Percentiles rank a stretch among this genome's conserved stretches.
Conservation (phyloP, 1,140 invertebrate genomes). For the Drosophila equinoxialis region DNA sequence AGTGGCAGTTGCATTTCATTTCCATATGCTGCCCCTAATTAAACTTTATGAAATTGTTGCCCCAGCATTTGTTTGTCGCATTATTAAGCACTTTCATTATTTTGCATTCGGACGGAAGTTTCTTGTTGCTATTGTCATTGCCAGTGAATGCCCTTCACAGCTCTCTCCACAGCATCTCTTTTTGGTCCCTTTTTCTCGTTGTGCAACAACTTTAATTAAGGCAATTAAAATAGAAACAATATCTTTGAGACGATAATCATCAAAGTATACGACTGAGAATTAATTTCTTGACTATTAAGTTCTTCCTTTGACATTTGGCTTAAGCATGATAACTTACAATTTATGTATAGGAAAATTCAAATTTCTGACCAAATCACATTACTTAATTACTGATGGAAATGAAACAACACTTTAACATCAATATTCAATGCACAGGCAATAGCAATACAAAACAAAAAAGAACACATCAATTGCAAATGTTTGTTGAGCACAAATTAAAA, state of each 20-base stretch:
- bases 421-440: background rate
- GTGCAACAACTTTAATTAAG: conserved; percentile 21
- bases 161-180: background rate
- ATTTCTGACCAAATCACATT: too few relatives aligned
- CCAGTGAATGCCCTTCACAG: background rate
- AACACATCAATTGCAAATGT: conserved; percentile 55
- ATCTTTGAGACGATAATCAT: conserved; percentile 6
- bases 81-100: conserved; percentile 45
- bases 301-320: background rate
- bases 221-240: conserved; percentile 28
- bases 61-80: conserved; percentile 36
- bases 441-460: background rate
- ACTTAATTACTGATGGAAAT: background rate
- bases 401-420: background rate
- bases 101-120: conserved; percentile 13
- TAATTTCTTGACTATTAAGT: background rate
- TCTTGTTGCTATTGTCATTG: conserved; percentile 13
- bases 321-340: background rate
- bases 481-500: conserved; percentile 37
- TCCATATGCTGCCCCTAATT: conserved; percentile 66
- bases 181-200: background rate
- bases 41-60: conserved; percentile 42
- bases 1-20: conserved; percentile 40
- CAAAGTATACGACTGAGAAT: conserved; percentile 3
- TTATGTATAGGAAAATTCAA: too few relatives aligned